These are phyloP conservation scores for Diploscapter pachys DNA, from an alignment of 1,140 invertebrate species.

Conservation along the genomic window DNA sequence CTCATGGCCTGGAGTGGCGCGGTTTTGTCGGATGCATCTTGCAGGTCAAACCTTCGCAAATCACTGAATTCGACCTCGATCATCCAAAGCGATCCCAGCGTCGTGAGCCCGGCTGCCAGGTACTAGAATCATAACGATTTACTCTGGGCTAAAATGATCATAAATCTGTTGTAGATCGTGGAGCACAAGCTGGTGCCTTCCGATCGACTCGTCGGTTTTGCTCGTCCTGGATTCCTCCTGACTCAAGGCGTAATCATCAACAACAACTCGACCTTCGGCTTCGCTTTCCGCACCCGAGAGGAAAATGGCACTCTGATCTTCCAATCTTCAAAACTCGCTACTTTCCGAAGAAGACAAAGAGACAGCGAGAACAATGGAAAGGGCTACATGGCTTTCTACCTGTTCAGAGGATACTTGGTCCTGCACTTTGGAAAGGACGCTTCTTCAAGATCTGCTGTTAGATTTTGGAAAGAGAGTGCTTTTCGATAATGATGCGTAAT, in stretches of 20 bases:
- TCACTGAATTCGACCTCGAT: conserved; percentile 53
- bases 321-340: conserved; percentile 40
- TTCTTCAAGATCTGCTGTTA: conserved; percentile 12
- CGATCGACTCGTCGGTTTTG: conserved; percentile 51
- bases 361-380: conserved; percentile 25
- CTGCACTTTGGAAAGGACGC: conserved; percentile 50
- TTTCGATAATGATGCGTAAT: too few species aligned
- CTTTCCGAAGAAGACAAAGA: conserved; percentile 11
- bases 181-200: conserved; percentile 26
- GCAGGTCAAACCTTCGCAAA: conserved; percentile 49
- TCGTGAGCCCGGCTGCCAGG: conserved; percentile 47
- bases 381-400: conserved; percentile 53
- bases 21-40: conserved; percentile 59
- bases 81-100: conserved; percentile 51
- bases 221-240: conserved; percentile 44
- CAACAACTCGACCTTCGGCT: conserved; percentile 42
- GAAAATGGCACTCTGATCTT: conserved; percentile 53
- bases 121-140: conserved; percentile 1
- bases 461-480: too few species aligned
- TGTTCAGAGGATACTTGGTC: conserved; percentile 48
- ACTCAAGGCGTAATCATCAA: conserved; percentile 33
- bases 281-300: conserved; percentile 51
- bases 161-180: too few species aligned
- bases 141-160: too few species aligned
- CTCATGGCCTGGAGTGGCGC: conserved; percentile 45